A percentile compares a stretch with the other conserved stretches of the same genome.
Conservation (phyloP, 2,113 vertebrate genomes). For the Heterotis niloticus region DNA sequence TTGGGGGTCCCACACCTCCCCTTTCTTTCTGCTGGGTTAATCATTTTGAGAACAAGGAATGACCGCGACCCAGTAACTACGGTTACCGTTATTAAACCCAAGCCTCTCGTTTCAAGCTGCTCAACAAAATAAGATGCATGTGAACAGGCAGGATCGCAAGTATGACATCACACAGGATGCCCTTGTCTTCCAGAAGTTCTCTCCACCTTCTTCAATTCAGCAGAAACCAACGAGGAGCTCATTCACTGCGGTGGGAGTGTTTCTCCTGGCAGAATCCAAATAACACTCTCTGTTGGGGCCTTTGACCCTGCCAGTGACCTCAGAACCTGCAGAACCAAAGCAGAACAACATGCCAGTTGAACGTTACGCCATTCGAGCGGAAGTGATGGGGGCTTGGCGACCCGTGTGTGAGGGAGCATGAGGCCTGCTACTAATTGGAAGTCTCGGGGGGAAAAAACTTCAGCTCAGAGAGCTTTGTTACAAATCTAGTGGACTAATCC, state of each 20-base stretch:
- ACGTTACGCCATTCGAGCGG: conserved; percentile 58
- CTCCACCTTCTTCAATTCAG: conserved; percentile 40
- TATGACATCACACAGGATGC: conserved; percentile 36
- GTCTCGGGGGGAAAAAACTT: conserved; percentile 48
- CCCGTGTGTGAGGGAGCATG: conserved; percentile 39
- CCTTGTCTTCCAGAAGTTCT: conserved; percentile 44
- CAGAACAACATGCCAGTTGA: conserved; percentile 60
- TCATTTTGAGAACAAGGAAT: conserved; percentile 39
- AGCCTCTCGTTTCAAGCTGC: conserved; percentile 44
- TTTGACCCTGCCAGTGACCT: conserved; percentile 41
- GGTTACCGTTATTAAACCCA: conserved; percentile 53
- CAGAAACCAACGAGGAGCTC: conserved; percentile 40
- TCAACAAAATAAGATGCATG: conserved; percentile 48
- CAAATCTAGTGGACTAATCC: conserved; percentile 35
- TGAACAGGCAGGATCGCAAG: conserved; percentile 41
- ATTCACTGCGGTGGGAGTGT: conserved; percentile 30
- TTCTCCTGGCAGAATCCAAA: conserved; percentile 19
- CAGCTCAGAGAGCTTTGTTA: conserved; percentile 46
- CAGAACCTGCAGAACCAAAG: conserved; percentile 45
- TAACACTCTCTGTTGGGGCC: conserved; percentile 43
- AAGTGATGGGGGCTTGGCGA: conserved; percentile 59
- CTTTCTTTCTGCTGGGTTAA: conserved; percentile 21
- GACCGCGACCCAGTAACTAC: conserved; percentile 55
- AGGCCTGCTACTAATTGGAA: conserved; percentile 49
- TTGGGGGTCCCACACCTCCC: not conserved